Evolutionary conservation across 2,113 vertebrate genomes (phyloP).

Genomic region (Ursus arctos): DNA sequence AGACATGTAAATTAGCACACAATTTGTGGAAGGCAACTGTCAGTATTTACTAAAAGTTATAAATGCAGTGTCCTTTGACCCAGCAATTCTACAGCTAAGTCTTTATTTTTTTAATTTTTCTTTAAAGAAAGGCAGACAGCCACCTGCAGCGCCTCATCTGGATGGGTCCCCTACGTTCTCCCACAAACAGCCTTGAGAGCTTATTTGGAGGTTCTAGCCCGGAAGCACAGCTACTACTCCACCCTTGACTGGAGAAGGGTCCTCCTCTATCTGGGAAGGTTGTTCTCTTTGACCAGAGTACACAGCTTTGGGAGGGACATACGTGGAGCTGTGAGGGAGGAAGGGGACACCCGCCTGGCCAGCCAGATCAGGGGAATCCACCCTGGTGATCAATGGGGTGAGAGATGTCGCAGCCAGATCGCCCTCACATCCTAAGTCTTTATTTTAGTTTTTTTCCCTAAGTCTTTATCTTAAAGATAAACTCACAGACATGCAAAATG

Average conservation of each 20-base stretch:
- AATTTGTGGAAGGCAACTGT: not conserved
- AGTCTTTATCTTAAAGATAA: slow-evolving; percentile 23
- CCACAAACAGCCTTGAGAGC: not conserved
- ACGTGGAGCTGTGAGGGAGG: not conserved
- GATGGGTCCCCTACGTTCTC: not conserved
- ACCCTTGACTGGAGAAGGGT: not conserved
- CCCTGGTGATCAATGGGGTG: not conserved
- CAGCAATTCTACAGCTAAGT: not conserved
- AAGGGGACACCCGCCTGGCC: not conserved
- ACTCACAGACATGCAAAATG: not conserved
- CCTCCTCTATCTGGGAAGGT: not conserved
- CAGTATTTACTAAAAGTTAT: not conserved
- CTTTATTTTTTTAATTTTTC: not conserved
- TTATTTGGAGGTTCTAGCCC: not conserved
- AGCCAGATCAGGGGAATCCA: not conserved
- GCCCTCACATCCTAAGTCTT: not conserved
- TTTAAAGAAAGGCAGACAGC: not conserved
- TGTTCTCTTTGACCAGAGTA: not conserved
- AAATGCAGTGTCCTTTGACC: not conserved
- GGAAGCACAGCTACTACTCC: not conserved
- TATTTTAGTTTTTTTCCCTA: not conserved
- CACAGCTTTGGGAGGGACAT: not conserved
- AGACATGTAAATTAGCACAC: not conserved
- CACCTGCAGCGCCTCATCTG: not conserved
- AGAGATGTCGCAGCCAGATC: not conserved